Evolutionary conservation across 2,888 invertebrate genomes (phyloP), one percentile per base, ranked within the genome.

Genomic region (Pomacea canaliculata): DNA sequence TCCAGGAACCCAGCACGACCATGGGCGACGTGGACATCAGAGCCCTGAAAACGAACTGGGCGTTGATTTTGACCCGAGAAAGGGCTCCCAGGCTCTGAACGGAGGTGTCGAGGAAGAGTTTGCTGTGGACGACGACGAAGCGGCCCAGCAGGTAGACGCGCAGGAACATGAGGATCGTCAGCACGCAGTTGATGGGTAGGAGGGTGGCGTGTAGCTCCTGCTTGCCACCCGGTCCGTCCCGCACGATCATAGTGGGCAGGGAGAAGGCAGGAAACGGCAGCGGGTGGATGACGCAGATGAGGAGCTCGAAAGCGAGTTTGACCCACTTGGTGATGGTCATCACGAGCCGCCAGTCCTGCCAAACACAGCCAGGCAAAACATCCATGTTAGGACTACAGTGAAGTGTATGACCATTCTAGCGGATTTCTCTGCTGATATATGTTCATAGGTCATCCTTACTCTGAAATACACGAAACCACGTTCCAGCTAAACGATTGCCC

Each of bases 81-180:
- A 87, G 82, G 0, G 87, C 84, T n/a, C 86, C 86, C 16, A 87
- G 79, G 81, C 87, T 87, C 74, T 87, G 87, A 0, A 86, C 85
- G 5, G 86, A 86, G 2, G 86, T 86, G 77, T 87, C 87, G 75
- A 84, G 82, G 74, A 87, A 85, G 16, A 87, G 78, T 48, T 83
- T 84, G 74, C 86, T 86, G 76, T 86, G 87, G 8, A 86, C 85
- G 23, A 87, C 86, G 18, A 87, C 80, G 77, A 85, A 85, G 13
- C 86, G 76, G 70, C 84, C 84, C 37, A 86, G 76, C 37, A 86
- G 82, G 78, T 87, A 87, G 1, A 86, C 79, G 63, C 87, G 78
- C 66, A 85, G 76, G 71, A 86, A 86, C 87, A 87, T 87, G 27
- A 85, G 71, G 75, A 87, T 84, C 8, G 87, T 84, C 70, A 87